Percentiles rank a stretch among this genome's conserved stretches.
These are phyloP conservation scores for Clupea harengus DNA, from an alignment of 2,113 vertebrate genomes.

Conservation along the genomic window DNA sequence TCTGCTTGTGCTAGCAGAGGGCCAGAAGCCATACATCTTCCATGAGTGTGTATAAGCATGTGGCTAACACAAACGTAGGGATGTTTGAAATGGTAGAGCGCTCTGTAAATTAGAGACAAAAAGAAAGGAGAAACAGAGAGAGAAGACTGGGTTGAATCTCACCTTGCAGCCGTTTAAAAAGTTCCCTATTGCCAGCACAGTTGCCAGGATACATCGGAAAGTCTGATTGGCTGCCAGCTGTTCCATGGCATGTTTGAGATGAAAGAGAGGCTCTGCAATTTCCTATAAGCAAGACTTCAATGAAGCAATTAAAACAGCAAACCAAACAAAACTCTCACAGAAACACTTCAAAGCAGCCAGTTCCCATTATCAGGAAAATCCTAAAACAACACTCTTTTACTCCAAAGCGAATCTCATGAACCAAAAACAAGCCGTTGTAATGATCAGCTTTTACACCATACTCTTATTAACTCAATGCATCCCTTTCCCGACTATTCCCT, in stretches of 20 bases:
- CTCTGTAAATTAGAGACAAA: background rate
- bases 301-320: background rate
- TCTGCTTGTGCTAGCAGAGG: no score
- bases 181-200: conserved; percentile 75
- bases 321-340: background rate
- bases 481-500: background rate
- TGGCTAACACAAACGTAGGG: no score
- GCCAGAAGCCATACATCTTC: no score
- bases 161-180: conserved; percentile 76
- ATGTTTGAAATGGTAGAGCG: no score
- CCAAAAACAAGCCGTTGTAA: background rate
- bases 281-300: conserved; percentile 58
- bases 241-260: conserved; percentile 76
- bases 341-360: background rate
- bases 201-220: conserved; percentile 71
- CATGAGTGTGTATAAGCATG: no score
- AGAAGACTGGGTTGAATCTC: background rate
- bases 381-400: background rate
- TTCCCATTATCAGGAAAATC: background rate
- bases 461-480: background rate
- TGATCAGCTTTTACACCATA: background rate
- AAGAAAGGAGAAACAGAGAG: background rate
- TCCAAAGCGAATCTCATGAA: background rate
- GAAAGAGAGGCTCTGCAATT: conserved; percentile 75
- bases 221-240: conserved; percentile 71